Percentiles rank a stretch among this genome's conserved stretches.
Conservation (phyloP, 2,113 vertebrate species). For the Platichthys stellatus region DNA sequence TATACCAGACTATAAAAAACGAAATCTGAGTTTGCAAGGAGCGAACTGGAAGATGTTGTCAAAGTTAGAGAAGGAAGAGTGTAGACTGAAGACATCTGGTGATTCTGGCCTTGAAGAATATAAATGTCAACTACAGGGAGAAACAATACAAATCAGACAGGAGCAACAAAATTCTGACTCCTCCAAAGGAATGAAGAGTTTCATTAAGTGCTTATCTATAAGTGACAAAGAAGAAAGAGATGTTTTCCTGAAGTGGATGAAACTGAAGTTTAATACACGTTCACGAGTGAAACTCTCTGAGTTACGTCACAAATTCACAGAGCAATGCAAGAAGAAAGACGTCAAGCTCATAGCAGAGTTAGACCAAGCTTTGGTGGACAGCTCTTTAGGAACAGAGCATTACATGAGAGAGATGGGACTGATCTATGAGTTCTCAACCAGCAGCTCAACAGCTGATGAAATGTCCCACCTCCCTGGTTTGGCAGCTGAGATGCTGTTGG, state of each 20-base stretch:
- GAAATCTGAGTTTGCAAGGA: slow-evolving; percentile 62
- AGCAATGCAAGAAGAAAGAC: slow-evolving; percentile 19
- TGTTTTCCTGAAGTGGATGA: neutral
- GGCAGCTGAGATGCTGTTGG: slow-evolving; percentile 69
- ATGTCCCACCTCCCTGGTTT: slow-evolving; percentile 44
- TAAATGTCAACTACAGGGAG: slow-evolving; percentile 24
- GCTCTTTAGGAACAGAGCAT: slow-evolving; percentile 74
- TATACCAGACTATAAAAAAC: slow-evolving; percentile 51
- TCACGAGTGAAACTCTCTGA: neutral
- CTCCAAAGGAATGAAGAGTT: slow-evolving; percentile 30
- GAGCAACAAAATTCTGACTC: neutral
- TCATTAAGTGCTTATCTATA: slow-evolving; percentile 33
- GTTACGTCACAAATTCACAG: slow-evolving; percentile 4
- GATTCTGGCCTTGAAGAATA: neutral
- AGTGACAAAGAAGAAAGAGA: slow-evolving; percentile 25
- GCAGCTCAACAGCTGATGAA: neutral
- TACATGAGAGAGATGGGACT: slow-evolving; percentile 74
- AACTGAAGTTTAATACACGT: slow-evolving; percentile 28
- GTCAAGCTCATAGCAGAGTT: slow-evolving; percentile 6
- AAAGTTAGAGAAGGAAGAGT: slow-evolving; percentile 61
- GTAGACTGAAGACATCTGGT: slow-evolving; percentile 21
- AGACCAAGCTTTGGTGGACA: slow-evolving; percentile 57
- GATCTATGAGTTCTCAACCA: slow-evolving; percentile 64
- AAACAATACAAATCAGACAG: neutral
- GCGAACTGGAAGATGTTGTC: slow-evolving; percentile 59